These are phyloP conservation scores for Oithona nana DNA, from an alignment of 2,888 invertebrate genomes.

Conservation along the genomic window DNA sequence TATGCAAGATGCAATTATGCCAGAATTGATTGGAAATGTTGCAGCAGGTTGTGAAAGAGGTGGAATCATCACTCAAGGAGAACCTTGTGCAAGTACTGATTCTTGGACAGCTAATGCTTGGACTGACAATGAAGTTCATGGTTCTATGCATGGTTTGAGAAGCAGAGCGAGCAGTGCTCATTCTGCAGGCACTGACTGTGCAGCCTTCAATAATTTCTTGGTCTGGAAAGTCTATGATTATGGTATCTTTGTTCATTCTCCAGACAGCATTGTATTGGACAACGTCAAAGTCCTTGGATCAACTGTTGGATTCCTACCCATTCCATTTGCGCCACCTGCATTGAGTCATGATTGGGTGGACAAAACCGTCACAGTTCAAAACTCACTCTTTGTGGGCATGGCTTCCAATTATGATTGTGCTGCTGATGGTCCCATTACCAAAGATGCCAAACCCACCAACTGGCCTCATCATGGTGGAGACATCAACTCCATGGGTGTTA, in stretches of 20 bases:
- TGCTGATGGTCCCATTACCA: conserved; percentile 6
- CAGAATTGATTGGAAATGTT: conserved; percentile 16
- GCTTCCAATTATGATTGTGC: conserved; percentile 17
- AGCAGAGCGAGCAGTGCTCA: background rate
- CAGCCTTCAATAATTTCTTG: conserved; percentile 18
- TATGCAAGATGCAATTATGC: conserved; percentile 17
- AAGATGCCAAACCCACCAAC: background rate
- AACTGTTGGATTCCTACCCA: background rate
- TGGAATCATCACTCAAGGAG: conserved; percentile 18
- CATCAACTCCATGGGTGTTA: background rate
- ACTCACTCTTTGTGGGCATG: conserved; percentile 1
- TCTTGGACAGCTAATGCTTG: conserved; percentile 18
- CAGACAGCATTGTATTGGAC: background rate
- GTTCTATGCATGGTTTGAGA: background rate
- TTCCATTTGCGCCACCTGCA: background rate
- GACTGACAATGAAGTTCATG: conserved; percentile 3
- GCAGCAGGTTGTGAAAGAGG: conserved; percentile 19
- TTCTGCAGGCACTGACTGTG: background rate
- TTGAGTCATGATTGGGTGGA: background rate
- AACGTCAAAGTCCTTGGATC: background rate
- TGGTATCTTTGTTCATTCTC: background rate
- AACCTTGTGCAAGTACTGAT: conserved; percentile 4
- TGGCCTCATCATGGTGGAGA: background rate
- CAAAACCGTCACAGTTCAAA: background rate
- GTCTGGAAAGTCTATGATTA: conserved; percentile 18